Evolutionary conservation across 2,888 invertebrate genomes (phyloP), one percentile per base, ranked within the genome.

Genomic region (Brachypterus glaber): DNA sequence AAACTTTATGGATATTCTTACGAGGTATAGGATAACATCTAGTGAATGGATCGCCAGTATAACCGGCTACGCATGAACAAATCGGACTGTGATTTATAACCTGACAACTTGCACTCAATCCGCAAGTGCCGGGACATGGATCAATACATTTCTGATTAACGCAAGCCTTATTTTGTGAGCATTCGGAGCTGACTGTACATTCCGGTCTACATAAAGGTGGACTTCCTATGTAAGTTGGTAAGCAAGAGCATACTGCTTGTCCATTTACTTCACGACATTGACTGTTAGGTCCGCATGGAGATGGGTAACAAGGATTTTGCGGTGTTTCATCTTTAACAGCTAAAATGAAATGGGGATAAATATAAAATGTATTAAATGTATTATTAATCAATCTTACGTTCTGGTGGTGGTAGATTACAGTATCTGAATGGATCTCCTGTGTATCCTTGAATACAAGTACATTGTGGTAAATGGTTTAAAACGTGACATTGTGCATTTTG

Each of bases 151-250:
- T 84, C 46, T 79, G 77, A 48, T 76, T 73, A 3, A 79, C 68
- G 54, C 86, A 86, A 46, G 82, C 81, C 59, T 74, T 74, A 48
- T 77, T 74, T 34, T 71, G 69, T n/a, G 77, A 64, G 61, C 88
- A 87, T 66, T 86, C 85, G 4, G 82, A 77, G 58, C 83, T 81
- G 3, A 79, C 72, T n/a, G 77, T 73, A 59, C 86, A 86, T 64
- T 86, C 84, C 1, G 85, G 84, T 53, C 84, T 71, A 59, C 86
- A 87, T 50, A 67, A 66, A 5, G 79, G 81, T 31, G 84, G 83
- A 43, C 60, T 63, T 35, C 71, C 70, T 15, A 63, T 54, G 48
- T 66, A 70, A 31, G 62, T 60, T 25, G 67, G 63, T 35, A 66
- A 55, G 43, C 70, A 70, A 17, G 66, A 65, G 48, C 71, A 70